Base-by-base conservation (phyloP, 2,888 invertebrate species). In the Mythimna lalbum region DNA sequence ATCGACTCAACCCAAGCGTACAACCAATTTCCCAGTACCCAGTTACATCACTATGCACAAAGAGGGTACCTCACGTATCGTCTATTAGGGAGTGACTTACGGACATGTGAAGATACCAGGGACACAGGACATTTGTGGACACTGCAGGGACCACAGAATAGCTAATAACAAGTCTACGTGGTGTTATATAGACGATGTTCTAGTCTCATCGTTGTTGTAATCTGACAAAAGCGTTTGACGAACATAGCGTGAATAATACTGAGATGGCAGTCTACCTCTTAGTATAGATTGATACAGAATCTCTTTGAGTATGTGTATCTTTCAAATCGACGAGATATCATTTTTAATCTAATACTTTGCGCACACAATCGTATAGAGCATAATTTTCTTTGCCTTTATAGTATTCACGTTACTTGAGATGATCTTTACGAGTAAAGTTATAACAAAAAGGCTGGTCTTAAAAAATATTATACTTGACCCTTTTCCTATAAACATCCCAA, bases 71-170 rank as follows among this genome's bases (percentile, higher is more conserved):
- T 70, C 82, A 84, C 82, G 82, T 83, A 83, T 70, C 63, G 57
- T 79, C 79, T 70, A 84, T 83, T 83, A 83, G 49, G 69, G 68
- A 57, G 66, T 83, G 81, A 83, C 73, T 77, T 83, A 83, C 79
- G 66, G 72, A 72, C 81, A 80, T 80, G 55, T 39, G 71, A 76
- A 76, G 76, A 75, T 78, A 80, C 56, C 50, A 21, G 67, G 63
- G 61, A 75, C 17, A 69, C 62, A 63, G 75, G 57, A 79, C 23
- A 62, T 47, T 56, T 61, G 53, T 39, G 71, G 80, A 75, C 76
- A 72, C 60, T 31, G 36, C 63, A 43, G 47, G 70, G 72, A 72
- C 78, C 81, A 76, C 81, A 76, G 81, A 79, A 80, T 79, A 53
- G 64, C 77, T 79, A 79, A 79, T 79, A 81, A 80, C 79, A 80